Percentiles rank a stretch among this genome's conserved stretches.
phyloP scores from a whole-genome alignment of 2,888 invertebrate species.

The Acholoe squamosa region DNA sequence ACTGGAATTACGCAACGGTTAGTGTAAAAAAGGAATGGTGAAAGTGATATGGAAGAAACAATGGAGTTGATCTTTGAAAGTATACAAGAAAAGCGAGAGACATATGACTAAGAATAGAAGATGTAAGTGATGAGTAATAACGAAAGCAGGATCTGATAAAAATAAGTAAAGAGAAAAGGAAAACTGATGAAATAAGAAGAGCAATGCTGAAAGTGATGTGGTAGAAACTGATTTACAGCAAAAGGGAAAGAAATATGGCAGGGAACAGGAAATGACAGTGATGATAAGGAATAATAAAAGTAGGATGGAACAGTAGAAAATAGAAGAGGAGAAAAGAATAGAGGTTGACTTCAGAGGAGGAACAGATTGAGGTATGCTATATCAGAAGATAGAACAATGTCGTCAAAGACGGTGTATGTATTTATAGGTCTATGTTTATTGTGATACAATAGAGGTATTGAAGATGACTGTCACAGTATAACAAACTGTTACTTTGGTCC shows the following conservation, averaged over 20 bases:
- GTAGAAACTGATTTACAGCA: too few relatives aligned
- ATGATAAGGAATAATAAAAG: background rate
- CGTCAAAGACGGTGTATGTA: slow-evolving; percentile 46
- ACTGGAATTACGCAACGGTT: background rate
- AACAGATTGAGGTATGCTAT: background rate
- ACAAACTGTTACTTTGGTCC: background rate
- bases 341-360: background rate
- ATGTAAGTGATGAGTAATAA: background rate
- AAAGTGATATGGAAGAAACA: background rate
- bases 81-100: background rate
- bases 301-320: background rate
- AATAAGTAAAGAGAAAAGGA: background rate
- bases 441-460: background rate
- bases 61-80: background rate
- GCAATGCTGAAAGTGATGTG: too few relatives aligned
- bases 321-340: background rate
- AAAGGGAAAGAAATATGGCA: too few relatives aligned
- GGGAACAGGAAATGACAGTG: background rate
- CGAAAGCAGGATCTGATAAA: background rate
- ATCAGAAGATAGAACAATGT: background rate
- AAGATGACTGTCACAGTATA: background rate
- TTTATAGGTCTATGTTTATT: background rate
- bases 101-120: background rate
- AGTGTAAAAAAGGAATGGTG: background rate
- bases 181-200: too few relatives aligned